Evolutionary conservation across 1,140 invertebrate species (phyloP).

Genomic region (Drosophila trapezifrons): DNA sequence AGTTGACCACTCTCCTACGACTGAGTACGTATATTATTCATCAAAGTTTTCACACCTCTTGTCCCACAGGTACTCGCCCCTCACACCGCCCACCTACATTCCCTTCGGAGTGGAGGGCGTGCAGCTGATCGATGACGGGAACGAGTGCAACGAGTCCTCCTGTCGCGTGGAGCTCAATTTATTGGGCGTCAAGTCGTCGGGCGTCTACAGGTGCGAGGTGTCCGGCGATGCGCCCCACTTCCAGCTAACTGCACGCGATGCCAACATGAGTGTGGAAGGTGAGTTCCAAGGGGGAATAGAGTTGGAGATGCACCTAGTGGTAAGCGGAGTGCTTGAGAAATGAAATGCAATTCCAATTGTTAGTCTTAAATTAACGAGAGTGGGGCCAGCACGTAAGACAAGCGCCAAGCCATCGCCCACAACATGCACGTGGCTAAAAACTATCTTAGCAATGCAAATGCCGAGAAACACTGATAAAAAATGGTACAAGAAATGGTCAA

Average conservation of each 20-base stretch:
- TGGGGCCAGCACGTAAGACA: conserved; percentile 19
- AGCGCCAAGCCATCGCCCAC: not conserved
- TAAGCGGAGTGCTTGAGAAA: conserved; percentile 84
- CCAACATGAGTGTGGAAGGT: conserved; percentile 87
- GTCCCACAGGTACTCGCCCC: conserved; percentile 69
- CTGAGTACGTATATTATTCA: conserved; percentile 2
- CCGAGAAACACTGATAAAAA: conserved; percentile 5
- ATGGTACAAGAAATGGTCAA: no score
- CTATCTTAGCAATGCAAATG: conserved; percentile 31
- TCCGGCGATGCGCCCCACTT: conserved; percentile 87
- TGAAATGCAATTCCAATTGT: conserved; percentile 73
- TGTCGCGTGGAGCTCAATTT: conserved; percentile 85
- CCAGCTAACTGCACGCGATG: conserved; percentile 85
- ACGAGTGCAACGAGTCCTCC: conserved; percentile 85
- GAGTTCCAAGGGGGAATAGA: conserved; percentile 51
- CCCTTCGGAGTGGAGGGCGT: conserved; percentile 85
- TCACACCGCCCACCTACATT: conserved; percentile 73
- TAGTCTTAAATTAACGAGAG: conserved; percentile 68
- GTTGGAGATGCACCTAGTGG: not conserved
- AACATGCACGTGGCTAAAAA: conserved; percentile 25
- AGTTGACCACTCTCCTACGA: not conserved
- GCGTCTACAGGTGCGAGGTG: conserved; percentile 87
- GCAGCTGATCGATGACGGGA: conserved; percentile 90
- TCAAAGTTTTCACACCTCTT: not conserved
- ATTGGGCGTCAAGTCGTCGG: conserved; percentile 85